phyloP scores from a whole-genome alignment of 2,888 invertebrate species.

The Yponomeuta plumbellus region DNA sequence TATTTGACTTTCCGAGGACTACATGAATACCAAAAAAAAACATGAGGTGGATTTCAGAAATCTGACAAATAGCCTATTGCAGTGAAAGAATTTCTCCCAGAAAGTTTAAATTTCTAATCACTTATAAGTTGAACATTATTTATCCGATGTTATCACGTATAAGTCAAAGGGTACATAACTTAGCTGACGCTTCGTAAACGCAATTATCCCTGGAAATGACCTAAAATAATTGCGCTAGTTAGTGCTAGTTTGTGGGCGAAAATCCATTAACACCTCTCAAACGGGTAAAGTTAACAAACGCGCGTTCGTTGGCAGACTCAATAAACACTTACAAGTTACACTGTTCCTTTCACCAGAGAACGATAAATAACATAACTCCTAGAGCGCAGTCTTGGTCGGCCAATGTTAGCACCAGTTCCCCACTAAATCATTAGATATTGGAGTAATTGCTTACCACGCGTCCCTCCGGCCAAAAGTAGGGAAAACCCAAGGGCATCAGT shows the following conservation, averaged over 20 bases:
- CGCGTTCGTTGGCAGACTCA: not conserved
- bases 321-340: not conserved
- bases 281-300: not conserved
- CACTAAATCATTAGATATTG: slow-evolving; percentile 52
- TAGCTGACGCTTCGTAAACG: too few species aligned
- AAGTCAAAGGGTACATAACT: too few species aligned
- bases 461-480: slow-evolving; percentile 34
- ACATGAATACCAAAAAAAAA: too few species aligned
- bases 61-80: too few species aligned
- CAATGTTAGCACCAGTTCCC: slow-evolving; percentile 2
- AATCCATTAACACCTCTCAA: not conserved
- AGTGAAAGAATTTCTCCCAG: too few species aligned
- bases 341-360: not conserved
- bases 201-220: too few species aligned
- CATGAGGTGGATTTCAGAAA: too few species aligned
- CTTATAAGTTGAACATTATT: too few species aligned
- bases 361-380: slow-evolving; percentile 7
- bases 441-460: slow-evolving; percentile 58
- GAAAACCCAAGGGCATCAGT: slow-evolving; percentile 57
- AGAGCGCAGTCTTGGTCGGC: not conserved
- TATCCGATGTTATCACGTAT: too few species aligned
- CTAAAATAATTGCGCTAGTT: not conserved
- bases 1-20: too few species aligned
- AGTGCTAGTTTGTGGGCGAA: not conserved
- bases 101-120: too few species aligned